Conservation (phyloP, 2,797 vertebrate species). For the Microchirus variegatus region DNA sequence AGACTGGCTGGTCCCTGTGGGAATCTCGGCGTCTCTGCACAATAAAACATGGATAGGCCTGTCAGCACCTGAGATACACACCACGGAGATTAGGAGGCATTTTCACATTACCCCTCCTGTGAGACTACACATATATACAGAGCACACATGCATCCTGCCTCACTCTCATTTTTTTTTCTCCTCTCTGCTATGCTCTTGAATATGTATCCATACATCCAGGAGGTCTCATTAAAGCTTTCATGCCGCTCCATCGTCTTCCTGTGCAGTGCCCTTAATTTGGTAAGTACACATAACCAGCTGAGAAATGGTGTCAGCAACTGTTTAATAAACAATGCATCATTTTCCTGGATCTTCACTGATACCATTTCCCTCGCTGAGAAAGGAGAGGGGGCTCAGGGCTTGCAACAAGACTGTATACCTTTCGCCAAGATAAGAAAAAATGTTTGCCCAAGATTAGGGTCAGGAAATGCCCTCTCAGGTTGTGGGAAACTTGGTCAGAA, state of each 20-base stretch:
- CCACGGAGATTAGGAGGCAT: conserved; percentile 64
- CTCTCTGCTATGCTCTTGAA: conserved; percentile 55
- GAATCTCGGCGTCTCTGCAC: conserved; percentile 63
- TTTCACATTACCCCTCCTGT: conserved; percentile 46
- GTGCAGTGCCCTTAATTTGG: conserved; percentile 41
- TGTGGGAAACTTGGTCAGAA: conserved; percentile 63
- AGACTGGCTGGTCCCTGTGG: conserved; percentile 59
- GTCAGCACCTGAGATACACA: conserved; percentile 73
- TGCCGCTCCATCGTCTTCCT: conserved; percentile 53
- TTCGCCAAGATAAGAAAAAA: conserved; percentile 67
- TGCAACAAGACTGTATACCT: conserved; percentile 55
- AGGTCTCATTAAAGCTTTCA: conserved; percentile 65
- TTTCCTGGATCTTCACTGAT: conserved; percentile 15
- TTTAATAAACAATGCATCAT: conserved; percentile 44
- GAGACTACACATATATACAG: conserved; percentile 18
- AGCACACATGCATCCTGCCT: conserved; percentile 35
- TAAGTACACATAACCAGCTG: conserved; percentile 32
- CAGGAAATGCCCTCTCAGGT: conserved; percentile 69
- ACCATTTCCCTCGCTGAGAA: conserved; percentile 13
- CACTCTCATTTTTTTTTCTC: conserved; percentile 52
- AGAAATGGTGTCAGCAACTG: conserved; percentile 42
- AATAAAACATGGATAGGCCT: conserved; percentile 80
- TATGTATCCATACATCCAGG: conserved; percentile 47
- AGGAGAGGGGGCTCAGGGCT: conserved; percentile 11
- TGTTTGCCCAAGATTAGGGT: conserved; percentile 62